Evolutionary conservation across 2,888 invertebrate genomes (phyloP).

Genomic region (Oithona nana): DNA sequence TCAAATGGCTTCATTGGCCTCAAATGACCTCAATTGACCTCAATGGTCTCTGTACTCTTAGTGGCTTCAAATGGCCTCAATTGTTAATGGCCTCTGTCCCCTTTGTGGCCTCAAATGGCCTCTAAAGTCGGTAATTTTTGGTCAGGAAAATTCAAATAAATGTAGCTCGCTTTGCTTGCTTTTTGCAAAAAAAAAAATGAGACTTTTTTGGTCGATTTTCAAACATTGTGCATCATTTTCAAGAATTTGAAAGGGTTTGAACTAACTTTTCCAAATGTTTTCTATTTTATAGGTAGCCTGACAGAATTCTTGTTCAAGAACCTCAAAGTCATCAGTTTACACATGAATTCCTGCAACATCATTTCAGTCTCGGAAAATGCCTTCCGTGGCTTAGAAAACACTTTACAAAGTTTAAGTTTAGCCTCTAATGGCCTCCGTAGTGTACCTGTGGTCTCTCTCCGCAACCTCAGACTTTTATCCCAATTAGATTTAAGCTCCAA

Average conservation of each 20-base stretch:
- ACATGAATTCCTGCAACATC: slow-evolving; percentile 62
- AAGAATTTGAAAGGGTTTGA: background rate
- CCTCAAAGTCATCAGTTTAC: slow-evolving; percentile 38
- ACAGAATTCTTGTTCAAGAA: slow-evolving; percentile 5
- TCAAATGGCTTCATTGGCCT: no score
- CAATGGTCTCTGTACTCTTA: no score
- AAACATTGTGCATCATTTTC: no score
- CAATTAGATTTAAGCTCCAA: slow-evolving; percentile 69
- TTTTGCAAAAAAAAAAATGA: no score
- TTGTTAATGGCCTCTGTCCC: no score
- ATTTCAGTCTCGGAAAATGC: slow-evolving; percentile 46
- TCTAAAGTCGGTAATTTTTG: no score
- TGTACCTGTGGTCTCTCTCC: slow-evolving; percentile 53
- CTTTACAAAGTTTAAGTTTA: slow-evolving; percentile 60
- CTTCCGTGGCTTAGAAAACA: slow-evolving; percentile 60
- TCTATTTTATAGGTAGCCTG: background rate
- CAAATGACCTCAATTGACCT: no score
- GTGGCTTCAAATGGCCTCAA: no score
- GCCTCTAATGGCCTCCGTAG: slow-evolving; percentile 46
- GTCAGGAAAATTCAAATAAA: no score
- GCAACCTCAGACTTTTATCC: slow-evolving; percentile 45
- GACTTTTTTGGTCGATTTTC: no score
- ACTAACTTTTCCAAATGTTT: background rate
- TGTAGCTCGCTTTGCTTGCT: no score
- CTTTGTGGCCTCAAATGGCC: no score